Base-by-base conservation (phyloP, 2,797 vertebrate species). In the Sebastes aleutianus region DNA sequence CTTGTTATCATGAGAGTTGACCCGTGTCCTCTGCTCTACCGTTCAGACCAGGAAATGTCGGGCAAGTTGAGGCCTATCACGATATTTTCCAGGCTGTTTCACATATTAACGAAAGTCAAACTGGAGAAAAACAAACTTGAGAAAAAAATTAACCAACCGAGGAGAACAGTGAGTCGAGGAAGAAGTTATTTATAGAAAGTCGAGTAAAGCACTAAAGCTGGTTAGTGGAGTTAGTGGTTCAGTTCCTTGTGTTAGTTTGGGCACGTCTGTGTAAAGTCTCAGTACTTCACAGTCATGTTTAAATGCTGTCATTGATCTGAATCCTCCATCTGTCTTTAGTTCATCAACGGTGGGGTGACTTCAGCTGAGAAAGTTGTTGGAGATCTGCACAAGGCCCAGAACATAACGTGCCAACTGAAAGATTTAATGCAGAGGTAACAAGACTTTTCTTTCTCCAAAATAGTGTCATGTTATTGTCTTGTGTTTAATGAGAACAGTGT, bases 381-480 rank as follows among this genome's bases (percentile, higher is more conserved):
- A 59, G 88, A 92, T 58, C 34, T 1, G 47, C 53, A 53, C 2
- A 94, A 93, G 71, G 88, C 86, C 61, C 87, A 82, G 34, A 36
- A 1, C 5, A 50, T 95, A 9, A 91, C 88, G 0, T 3, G 54
- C 12, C 20, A 75, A 0, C 74, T 96, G 27, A 59, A 47, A 4
- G 39, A 57, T 14, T 82, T 94, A 9, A 85, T 96, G 69, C 69
- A 75, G 10, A 91, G 93, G 96, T 96, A 84, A 84, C 3, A 4
- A 4, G 0, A 20, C 9, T 8, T 2, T 5, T 39, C 12, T 36
- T 56, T n/a, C 8, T n/a, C 12, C 4, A 1, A 14, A 9, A 34
- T 1, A 16, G 4, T 47, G 43, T 18, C 1, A 26, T 7, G 29
- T 74, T 54, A 3, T 34, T 12, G 7, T 58, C 12, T 29, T 10